Conservation (phyloP, 2,888 invertebrate species). For the Rhorus exstirpatorius region DNA sequence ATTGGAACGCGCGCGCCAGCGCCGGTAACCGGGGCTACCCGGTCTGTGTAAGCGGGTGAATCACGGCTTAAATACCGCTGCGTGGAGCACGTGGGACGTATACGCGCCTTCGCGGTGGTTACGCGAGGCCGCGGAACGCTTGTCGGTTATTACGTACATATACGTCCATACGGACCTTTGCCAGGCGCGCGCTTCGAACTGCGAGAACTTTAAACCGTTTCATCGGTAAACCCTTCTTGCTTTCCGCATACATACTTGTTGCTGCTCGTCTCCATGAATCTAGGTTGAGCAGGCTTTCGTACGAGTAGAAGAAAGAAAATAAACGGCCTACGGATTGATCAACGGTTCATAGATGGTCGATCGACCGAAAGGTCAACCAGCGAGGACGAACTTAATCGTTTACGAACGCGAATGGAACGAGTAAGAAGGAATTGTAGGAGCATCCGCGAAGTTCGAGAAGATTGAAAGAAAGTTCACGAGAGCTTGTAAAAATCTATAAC, state of each 20-base stretch:
- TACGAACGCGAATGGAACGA: too few species aligned
- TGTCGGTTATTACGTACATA: conserved; percentile 32
- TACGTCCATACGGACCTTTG: conserved; percentile 3
- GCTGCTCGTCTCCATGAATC: not conserved
- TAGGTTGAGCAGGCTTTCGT: too few species aligned
- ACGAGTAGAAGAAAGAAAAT: too few species aligned
- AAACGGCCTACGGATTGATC: not conserved
- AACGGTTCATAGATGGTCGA: not conserved
- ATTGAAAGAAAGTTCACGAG: too few species aligned
- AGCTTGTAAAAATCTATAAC: too few species aligned
- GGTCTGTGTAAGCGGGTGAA: conserved; percentile 80
- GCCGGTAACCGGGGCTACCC: conserved; percentile 66
- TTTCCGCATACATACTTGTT: not conserved
- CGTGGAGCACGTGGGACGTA: conserved; percentile 74
- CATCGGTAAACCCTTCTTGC: not conserved
- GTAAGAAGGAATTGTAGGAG: too few species aligned
- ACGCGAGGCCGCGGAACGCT: conserved; percentile 33
- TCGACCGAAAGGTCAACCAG: not conserved
- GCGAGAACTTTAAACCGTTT: not conserved
- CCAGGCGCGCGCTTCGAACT: not conserved
- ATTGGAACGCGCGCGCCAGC: conserved; percentile 47
- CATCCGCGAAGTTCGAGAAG: too few species aligned
- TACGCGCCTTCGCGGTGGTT: conserved; percentile 44
- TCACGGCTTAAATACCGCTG: conserved; percentile 75
- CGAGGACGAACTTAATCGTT: too few species aligned